phyloP scores from a whole-genome alignment of 2,797 vertebrate genomes.

The Gymnoscopelus braueri region DNA sequence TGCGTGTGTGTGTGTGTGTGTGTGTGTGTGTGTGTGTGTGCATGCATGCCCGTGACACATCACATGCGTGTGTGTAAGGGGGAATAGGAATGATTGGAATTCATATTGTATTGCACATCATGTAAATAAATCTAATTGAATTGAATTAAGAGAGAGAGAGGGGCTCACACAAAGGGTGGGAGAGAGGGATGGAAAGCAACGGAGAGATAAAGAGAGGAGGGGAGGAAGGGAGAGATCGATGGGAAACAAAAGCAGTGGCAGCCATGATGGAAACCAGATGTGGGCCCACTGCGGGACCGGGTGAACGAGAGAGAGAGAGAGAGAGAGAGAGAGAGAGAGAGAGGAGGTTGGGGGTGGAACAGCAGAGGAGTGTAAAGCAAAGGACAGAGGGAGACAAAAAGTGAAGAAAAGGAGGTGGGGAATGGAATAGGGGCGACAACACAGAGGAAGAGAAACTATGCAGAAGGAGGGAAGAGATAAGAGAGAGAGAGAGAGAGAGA shows the following conservation, averaged over 20 bases:
- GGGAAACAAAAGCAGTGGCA: slow-evolving; percentile 72
- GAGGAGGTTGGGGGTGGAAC: neutral
- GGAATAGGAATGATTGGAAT: no score
- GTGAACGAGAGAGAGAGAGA: slow-evolving; percentile 14
- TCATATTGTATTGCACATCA: no score
- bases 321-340: slow-evolving; percentile 1
- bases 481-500: neutral
- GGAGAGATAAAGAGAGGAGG: slow-evolving; percentile 10
- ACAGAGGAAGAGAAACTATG: slow-evolving; percentile 14
- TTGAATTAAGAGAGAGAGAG: no score
- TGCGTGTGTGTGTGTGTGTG: no score
- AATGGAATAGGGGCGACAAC: slow-evolving; percentile 30
- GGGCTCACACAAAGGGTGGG: no score
- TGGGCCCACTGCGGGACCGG: slow-evolving; percentile 34
- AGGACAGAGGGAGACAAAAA: slow-evolving; percentile 23
- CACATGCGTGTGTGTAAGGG: no score
- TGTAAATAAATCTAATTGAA: no score
- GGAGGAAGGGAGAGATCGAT: slow-evolving; percentile 58
- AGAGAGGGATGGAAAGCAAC: no score
- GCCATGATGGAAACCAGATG: slow-evolving; percentile 79
- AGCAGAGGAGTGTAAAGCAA: neutral
- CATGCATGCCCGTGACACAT: no score
- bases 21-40: no score
- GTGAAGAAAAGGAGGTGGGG: slow-evolving; percentile 34
- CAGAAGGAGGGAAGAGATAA: neutral